Base-by-base conservation (phyloP, 2,888 invertebrate species). In the Saturnia japonica region DNA sequence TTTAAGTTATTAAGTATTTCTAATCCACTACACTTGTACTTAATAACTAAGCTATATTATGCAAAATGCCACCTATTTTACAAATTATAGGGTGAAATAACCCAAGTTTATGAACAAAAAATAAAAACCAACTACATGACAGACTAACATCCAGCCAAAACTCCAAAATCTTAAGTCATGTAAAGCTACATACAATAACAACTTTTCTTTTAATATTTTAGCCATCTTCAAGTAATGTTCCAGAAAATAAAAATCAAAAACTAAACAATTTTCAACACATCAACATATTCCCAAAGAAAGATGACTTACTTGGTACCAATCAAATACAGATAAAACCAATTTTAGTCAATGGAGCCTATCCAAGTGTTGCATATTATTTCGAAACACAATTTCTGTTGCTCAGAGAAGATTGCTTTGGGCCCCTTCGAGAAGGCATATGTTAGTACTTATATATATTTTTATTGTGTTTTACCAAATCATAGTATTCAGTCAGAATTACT, bases 311-410 rank as follows among this genome's bases (percentile, higher is more conserved):
- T 0, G 90, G 88, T 0, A 78, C 90, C 0, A 84, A 86, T 19
- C 94, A 75, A 70, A 94, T 76, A 1, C 80, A 88, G 51, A 86
- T 93, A 34, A 77, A 88, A 77, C 94, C 95, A 0, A 96, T 96
- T 80, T 94, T 96, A 70, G 85, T 95, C 0, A 86, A 94, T 64
- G 97, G 96, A 22, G 90, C 94, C 0, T 97, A 96, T 83, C 82
- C 90, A 0, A 93, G 93, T 80, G 91, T 96, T 12, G 94, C 96
- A 67, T 95, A 97, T 80, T 98, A 98, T 83, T 89, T 98, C 40
- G 96, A 97, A 78, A 91, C 96, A n/a, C 97, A 97, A 77, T 97
- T 97, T 81, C 94, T 96, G 54, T 90, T 98, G 51, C 83, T 98
- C 68, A 90, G 97, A 47, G 97, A 98, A 90, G 98, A 98, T 87